Conservation (phyloP, 2,888 invertebrate species). For the Allygus modestus region DNA sequence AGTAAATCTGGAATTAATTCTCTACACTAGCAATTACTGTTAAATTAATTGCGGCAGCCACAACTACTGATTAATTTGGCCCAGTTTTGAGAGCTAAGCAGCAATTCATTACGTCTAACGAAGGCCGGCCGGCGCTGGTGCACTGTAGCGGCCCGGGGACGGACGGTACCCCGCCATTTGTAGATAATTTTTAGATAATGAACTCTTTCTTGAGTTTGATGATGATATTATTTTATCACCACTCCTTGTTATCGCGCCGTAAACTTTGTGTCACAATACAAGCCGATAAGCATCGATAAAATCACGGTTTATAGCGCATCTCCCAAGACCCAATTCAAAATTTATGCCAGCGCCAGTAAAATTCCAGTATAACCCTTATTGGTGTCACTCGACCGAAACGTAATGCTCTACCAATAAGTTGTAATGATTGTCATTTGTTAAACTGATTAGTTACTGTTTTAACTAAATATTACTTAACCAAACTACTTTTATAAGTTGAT, state of each 20-base stretch:
- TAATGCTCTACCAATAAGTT: neutral
- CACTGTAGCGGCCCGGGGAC: neutral
- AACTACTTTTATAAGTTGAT: too few species aligned
- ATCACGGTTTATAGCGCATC: conserved; percentile 37
- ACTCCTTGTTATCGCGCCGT: conserved; percentile 34
- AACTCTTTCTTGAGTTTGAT: conserved; percentile 39
- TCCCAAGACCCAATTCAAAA: conserved; percentile 25
- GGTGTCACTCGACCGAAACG: neutral
- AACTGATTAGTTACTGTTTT: too few species aligned
- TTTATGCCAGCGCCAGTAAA: conserved; percentile 21
- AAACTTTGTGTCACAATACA: conserved; percentile 44
- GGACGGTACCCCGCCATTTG: neutral
- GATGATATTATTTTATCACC: conserved; percentile 40
- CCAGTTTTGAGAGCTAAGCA: conserved; percentile 16
- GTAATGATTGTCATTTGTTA: too few species aligned
- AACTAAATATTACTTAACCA: too few species aligned
- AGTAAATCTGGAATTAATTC: too few species aligned
- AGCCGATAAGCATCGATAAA: conserved; percentile 50
- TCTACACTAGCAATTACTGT: neutral
- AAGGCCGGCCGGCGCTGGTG: neutral
- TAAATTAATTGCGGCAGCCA: neutral
- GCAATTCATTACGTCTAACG: conserved; percentile 41
- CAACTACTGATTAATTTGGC: conserved; percentile 1
- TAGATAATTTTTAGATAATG: conserved; percentile 26
- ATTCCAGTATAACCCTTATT: conserved; percentile 11